Percentiles rank a stretch among this genome's conserved stretches.
These are phyloP conservation scores for Erythrolamprus reginae DNA, from an alignment of 2,113 vertebrate genomes.

Conservation along the genomic window DNA sequence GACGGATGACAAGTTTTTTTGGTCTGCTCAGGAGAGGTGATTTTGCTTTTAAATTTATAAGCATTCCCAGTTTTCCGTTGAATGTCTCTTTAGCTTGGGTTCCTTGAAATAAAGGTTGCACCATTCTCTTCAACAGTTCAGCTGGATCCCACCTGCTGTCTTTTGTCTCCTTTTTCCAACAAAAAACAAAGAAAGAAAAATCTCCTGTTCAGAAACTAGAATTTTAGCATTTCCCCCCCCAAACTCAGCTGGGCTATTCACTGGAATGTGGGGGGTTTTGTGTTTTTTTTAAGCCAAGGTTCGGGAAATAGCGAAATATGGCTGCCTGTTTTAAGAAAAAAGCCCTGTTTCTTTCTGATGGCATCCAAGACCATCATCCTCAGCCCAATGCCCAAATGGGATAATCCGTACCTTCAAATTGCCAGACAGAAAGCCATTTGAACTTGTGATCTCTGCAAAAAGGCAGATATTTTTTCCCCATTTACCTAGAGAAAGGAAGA, in stretches of 20 bases:
- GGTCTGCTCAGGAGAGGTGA: neutral
- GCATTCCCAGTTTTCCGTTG: neutral
- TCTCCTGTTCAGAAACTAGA: neutral
- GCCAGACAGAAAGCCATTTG: neutral
- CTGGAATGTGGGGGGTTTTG: too few relatives aligned
- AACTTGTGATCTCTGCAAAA: neutral
- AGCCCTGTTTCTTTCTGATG: neutral
- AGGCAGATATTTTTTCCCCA: neutral
- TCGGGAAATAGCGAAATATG: neutral
- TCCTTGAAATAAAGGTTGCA: neutral
- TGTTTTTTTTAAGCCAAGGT: neutral
- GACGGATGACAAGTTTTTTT: too few relatives aligned
- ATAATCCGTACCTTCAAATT: neutral
- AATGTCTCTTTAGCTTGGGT: neutral
- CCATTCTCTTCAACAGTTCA: neutral
- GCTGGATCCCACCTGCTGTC: neutral
- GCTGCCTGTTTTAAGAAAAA: neutral
- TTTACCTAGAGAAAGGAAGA: too few relatives aligned
- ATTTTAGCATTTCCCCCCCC: neutral
- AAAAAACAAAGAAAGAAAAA: fast-evolving
- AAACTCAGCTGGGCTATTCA: neutral
- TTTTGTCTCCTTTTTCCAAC: neutral
- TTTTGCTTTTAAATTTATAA: neutral
- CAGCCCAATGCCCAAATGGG: neutral
- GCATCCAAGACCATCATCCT: neutral